These are phyloP conservation scores for Crax fasciolata DNA, from an alignment of 2,797 vertebrate genomes.

Conservation along the genomic window DNA sequence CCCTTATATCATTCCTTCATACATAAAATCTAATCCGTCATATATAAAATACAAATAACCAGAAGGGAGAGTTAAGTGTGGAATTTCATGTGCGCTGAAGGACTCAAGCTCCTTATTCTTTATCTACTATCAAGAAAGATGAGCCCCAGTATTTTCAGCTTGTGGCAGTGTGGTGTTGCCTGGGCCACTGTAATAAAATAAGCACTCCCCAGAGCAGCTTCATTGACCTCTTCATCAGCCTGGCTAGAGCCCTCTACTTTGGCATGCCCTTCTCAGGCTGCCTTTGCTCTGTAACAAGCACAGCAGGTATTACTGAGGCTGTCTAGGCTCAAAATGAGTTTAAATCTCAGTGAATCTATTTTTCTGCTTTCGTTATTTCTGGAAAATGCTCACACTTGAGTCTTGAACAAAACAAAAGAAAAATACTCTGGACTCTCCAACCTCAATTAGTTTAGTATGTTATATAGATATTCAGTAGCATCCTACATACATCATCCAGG, in stretches of 20 bases:
- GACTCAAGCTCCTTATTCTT: not conserved
- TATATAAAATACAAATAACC: not conserved
- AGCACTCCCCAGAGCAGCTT: not conserved
- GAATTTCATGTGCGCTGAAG: not conserved
- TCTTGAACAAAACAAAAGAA: not conserved
- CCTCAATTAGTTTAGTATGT: not conserved
- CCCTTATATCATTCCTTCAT: not conserved
- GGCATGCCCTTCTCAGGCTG: fast-evolving
- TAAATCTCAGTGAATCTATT: not conserved
- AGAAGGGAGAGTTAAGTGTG: not conserved
- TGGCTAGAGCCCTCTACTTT: not conserved
- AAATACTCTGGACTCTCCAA: not conserved
- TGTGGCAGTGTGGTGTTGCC: not conserved
- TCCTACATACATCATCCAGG: not conserved
- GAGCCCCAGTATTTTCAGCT: not conserved
- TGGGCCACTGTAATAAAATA: not conserved
- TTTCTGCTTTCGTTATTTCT: not conserved
- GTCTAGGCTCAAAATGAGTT: not conserved
- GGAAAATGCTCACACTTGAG: not conserved
- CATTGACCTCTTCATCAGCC: not conserved
- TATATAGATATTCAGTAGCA: not conserved
- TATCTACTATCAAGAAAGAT: not conserved
- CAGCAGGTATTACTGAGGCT: not conserved
- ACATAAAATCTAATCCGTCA: not conserved
- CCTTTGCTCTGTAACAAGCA: not conserved